phyloP scores from a whole-genome alignment of 2,888 invertebrate species.

The Euclidia mi region DNA sequence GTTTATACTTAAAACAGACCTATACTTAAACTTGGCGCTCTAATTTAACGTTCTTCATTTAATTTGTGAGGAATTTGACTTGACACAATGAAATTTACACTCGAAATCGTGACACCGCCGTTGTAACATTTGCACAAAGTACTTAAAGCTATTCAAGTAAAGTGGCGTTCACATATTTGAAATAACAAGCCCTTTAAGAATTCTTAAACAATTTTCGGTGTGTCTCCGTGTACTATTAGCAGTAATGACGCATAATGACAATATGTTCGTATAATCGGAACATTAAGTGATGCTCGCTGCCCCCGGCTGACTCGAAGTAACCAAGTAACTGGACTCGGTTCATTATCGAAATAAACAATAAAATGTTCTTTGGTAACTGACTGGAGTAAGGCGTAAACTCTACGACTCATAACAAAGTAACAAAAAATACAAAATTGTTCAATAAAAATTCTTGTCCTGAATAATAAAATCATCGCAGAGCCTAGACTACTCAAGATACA shows the following conservation, averaged over 20 bases:
- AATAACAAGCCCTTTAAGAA: conserved; percentile 74
- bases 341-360: conserved; percentile 10
- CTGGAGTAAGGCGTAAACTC: not conserved
- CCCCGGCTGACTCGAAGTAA: conserved; percentile 38
- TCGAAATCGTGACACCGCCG: conserved; percentile 38
- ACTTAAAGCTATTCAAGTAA: conserved; percentile 46
- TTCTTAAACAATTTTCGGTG: conserved; percentile 76
- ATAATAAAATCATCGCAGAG: too few relatives aligned
- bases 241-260: conserved; percentile 85
- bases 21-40: not conserved
- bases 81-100: conserved; percentile 28
- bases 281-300: conserved; percentile 69
- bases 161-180: conserved; percentile 75
- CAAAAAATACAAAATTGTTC: too few relatives aligned
- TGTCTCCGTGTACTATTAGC: conserved; percentile 80
- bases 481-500: too few relatives aligned
- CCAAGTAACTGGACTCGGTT: conserved; percentile 14
- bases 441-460: too few relatives aligned
- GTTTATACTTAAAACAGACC: not conserved
- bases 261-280: conserved; percentile 75
- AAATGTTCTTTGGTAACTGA: too few relatives aligned
- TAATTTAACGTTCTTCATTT: not conserved
- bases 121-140: conserved; percentile 30
- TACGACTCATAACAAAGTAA: too few relatives aligned
- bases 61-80: conserved; percentile 2